These are phyloP conservation scores for Pycnonotus jocosus DNA, from an alignment of 2,113 vertebrate genomes.

Conservation along the genomic window DNA sequence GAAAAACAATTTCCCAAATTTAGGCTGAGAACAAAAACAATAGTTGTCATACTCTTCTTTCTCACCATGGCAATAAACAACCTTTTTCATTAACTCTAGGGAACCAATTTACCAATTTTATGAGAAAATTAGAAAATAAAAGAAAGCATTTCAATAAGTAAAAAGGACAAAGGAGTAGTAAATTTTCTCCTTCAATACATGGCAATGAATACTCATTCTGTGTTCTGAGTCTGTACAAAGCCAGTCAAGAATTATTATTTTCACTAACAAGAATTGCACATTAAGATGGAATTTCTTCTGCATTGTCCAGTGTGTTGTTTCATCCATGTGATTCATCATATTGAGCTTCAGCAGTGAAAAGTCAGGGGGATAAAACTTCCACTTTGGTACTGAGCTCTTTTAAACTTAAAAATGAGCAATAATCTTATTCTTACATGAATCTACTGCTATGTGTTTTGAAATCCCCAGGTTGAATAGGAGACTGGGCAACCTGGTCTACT, in stretches of 20 bases:
- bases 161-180: not conserved
- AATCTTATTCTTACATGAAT: not conserved
- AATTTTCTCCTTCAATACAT: not conserved
- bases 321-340: not conserved
- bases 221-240: not conserved
- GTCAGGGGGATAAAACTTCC: not conserved
- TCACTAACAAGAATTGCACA: not conserved
- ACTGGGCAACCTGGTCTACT: not conserved
- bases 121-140: not conserved
- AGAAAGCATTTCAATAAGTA: not conserved
- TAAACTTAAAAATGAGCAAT: not conserved
- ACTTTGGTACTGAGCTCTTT: not conserved
- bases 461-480: not conserved
- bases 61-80: not conserved
- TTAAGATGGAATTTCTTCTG: not conserved
- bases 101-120: not conserved
- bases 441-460: not conserved
- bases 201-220: not conserved
- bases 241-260: not conserved
- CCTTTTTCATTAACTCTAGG: not conserved
- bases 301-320: not conserved
- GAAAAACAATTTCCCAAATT: not conserved
- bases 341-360: not conserved
- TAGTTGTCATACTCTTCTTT: not conserved
- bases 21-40: not conserved